Conservation (phyloP, 1,140 invertebrate genomes). For the Cydia strobilella region DNA sequence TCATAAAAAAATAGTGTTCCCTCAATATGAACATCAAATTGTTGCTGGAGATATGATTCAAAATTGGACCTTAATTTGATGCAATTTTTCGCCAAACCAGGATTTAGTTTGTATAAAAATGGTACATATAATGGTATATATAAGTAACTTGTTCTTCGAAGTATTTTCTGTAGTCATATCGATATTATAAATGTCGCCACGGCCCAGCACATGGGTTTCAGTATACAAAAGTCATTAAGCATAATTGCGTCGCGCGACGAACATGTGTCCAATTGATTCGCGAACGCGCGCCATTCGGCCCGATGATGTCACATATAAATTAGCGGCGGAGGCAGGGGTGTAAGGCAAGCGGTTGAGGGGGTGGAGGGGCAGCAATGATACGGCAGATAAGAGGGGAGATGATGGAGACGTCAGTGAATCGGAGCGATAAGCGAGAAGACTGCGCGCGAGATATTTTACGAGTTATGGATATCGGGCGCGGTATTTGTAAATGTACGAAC, state of each 20-base stretch:
- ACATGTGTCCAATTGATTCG: slow-evolving; percentile 14
- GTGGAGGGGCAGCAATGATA: not conserved
- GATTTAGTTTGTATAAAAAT: too few species aligned
- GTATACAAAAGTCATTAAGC: not conserved
- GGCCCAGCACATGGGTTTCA: not conserved
- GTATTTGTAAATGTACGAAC: not conserved
- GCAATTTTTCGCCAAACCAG: too few species aligned
- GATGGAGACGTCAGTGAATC: not conserved
- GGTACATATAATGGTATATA: too few species aligned
- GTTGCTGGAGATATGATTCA: too few species aligned
- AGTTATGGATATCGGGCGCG: not conserved
- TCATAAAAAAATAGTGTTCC: too few species aligned
- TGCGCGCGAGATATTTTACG: not conserved
- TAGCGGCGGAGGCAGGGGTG: not conserved
- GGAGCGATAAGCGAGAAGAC: not conserved
- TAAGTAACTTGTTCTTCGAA: too few species aligned
- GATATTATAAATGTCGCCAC: not conserved
- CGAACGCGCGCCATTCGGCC: not conserved
- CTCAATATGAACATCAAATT: too few species aligned
- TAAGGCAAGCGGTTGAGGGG: not conserved
- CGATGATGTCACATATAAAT: slow-evolving; percentile 27
- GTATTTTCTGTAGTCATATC: too few species aligned
- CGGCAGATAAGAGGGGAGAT: slow-evolving; percentile 18
- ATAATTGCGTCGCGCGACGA: slow-evolving; percentile 3
- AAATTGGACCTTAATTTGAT: too few species aligned